phyloP scores from a whole-genome alignment of 2,888 invertebrate species.

The Apodemia mormo region DNA sequence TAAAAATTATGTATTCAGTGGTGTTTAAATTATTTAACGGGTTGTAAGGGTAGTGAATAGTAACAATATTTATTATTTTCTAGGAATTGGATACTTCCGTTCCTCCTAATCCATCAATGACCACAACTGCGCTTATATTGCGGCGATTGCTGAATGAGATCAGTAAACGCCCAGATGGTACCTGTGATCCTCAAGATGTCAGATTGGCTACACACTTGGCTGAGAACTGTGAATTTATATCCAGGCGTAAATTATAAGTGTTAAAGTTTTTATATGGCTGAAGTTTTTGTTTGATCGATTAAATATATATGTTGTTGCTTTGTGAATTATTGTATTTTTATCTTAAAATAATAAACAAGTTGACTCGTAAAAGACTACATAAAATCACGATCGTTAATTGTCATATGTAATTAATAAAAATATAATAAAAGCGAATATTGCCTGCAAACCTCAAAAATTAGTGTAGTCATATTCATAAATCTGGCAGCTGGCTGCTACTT shows the following conservation, averaged over 20 bases:
- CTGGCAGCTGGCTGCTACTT: too few relatives aligned
- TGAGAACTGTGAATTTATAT: constrained; percentile 62
- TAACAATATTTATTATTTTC: constrained; percentile 32
- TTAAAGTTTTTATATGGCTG: neutral
- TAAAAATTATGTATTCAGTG: too few relatives aligned
- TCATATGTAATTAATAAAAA: too few relatives aligned
- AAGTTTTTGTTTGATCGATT: neutral
- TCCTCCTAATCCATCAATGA: constrained; percentile 62
- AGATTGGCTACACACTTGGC: constrained; percentile 61
- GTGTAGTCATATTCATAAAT: too few relatives aligned
- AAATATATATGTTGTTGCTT: constrained; percentile 11
- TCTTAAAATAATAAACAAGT: too few relatives aligned
- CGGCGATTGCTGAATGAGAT: constrained; percentile 54
- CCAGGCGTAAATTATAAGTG: constrained; percentile 49
- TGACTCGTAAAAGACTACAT: too few relatives aligned
- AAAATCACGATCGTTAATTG: too few relatives aligned
- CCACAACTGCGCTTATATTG: constrained; percentile 58
- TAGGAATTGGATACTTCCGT: constrained; percentile 66
- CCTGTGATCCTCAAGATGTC: constrained; percentile 45
- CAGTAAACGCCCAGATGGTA: constrained; percentile 36
- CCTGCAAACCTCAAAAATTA: too few relatives aligned
- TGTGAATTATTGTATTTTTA: too few relatives aligned
- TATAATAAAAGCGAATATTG: too few relatives aligned
- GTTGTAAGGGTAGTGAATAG: too few relatives aligned
- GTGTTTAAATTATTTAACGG: too few relatives aligned